phyloP scores from a whole-genome alignment of 2,888 invertebrate species.

The Anarsia innoxiella region DNA sequence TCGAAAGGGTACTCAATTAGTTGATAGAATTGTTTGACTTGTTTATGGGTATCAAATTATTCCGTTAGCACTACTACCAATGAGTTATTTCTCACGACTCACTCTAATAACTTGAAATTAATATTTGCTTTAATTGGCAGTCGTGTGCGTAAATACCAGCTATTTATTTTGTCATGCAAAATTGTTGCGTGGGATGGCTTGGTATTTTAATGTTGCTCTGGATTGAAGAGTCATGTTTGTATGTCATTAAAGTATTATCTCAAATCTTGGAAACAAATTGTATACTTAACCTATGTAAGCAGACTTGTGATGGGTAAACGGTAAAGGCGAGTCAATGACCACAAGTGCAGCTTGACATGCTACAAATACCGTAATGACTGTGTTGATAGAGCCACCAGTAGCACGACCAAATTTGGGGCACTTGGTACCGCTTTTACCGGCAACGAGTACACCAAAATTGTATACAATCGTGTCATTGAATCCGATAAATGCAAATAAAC shows the following conservation, averaged over 20 bases:
- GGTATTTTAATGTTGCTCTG: no score
- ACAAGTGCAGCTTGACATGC: slow-evolving; percentile 42
- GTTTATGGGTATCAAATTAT: slow-evolving; percentile 11
- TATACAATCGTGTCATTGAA: no score
- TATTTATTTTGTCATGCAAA: no score
- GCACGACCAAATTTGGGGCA: slow-evolving; percentile 38
- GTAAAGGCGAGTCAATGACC: slow-evolving; percentile 59
- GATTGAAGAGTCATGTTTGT: no score
- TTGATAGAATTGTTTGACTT: slow-evolving; percentile 28
- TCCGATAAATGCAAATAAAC: no score
- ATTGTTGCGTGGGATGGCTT: no score
- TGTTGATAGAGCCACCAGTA: slow-evolving; percentile 40
- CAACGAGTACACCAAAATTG: no score
- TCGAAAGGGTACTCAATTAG: slow-evolving; percentile 30
- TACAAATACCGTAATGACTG: slow-evolving; percentile 45
- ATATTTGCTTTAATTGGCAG: slow-evolving; percentile 5
- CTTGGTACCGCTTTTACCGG: slow-evolving; percentile 10
- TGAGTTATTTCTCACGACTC: slow-evolving; percentile 10
- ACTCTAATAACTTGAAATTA: neutral
- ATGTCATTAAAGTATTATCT: no score
- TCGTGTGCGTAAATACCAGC: slow-evolving; percentile 3
- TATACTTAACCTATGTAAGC: slow-evolving; percentile 8
- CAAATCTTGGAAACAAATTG: no score
- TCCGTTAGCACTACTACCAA: slow-evolving; percentile 10
- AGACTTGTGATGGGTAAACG: slow-evolving; percentile 34